A percentile compares a stretch with the other conserved stretches of the same genome.
Conservation (phyloP, 1,140 invertebrate species). For the Proctacanthus coquilletti region DNA sequence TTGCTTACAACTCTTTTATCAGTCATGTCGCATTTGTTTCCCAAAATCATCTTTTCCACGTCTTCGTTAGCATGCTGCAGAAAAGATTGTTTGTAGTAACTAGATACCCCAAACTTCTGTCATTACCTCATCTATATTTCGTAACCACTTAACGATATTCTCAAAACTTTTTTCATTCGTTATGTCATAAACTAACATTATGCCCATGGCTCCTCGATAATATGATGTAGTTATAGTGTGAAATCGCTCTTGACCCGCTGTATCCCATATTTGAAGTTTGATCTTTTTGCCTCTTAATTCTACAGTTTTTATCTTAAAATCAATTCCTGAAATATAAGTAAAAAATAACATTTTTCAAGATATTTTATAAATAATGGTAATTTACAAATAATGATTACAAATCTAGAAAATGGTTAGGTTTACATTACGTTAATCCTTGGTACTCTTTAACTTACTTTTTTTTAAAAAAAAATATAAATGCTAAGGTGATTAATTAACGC, state of each 20-base stretch:
- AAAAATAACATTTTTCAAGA: too few relatives aligned
- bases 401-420: too few relatives aligned
- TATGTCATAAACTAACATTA: slow-evolving; percentile 97
- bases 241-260: slow-evolving; percentile 85
- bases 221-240: slow-evolving; percentile 96
- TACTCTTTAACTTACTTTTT: too few relatives aligned
- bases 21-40: slow-evolving; percentile 99
- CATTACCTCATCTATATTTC: slow-evolving; percentile 87
- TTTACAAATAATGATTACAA: too few relatives aligned
- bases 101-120: background rate
- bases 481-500: too few relatives aligned
- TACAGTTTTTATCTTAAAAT: slow-evolving; percentile 98
- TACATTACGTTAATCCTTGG: too few relatives aligned
- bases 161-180: slow-evolving; percentile 97
- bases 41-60: slow-evolving; percentile 99
- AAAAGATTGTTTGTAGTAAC: slow-evolving; percentile 9
- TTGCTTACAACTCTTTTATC: slow-evolving; percentile 87
- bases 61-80: slow-evolving; percentile 95
- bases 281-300: slow-evolving; percentile 96
- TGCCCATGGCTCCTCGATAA: slow-evolving; percentile 95
- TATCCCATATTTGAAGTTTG: slow-evolving; percentile 90
- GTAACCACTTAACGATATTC: slow-evolving; percentile 96
- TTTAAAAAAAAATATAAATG: too few relatives aligned
- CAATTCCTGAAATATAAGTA: slow-evolving; percentile 89
- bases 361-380: too few relatives aligned